A percentile compares a stretch with the other conserved stretches of the same genome.
Conservation (phyloP, 2,113 vertebrate species). For the Grallaria varia region DNA sequence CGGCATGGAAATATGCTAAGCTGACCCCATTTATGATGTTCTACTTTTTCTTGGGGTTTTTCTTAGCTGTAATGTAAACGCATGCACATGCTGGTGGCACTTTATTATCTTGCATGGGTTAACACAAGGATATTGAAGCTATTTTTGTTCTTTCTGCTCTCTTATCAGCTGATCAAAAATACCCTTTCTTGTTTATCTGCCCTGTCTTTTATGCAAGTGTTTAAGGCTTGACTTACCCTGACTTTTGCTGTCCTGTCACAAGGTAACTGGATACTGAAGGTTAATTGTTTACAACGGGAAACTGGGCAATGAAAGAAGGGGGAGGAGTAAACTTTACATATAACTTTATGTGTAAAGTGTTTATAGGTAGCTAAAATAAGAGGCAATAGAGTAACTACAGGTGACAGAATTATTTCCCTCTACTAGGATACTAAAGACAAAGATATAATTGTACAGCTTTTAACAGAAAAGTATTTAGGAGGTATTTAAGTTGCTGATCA, state of each 20-base stretch:
- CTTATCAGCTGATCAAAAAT: constrained; percentile 33
- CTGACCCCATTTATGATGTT: constrained; percentile 17
- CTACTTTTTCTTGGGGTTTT: neutral
- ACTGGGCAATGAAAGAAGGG: neutral
- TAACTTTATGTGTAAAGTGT: neutral
- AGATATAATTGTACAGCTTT: neutral
- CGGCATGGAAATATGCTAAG: neutral
- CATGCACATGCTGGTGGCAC: neutral
- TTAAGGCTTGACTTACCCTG: constrained; percentile 33
- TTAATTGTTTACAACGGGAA: constrained; percentile 37
- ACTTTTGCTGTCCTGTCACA: constrained; percentile 19
- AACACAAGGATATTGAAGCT: neutral
- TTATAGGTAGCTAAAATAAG: neutral
- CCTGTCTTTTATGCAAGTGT: constrained; percentile 15
- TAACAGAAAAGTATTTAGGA: neutral
- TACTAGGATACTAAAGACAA: neutral
- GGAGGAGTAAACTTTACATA: constrained; percentile 1
- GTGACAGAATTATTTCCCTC: neutral
- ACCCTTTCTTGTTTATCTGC: constrained; percentile 35
- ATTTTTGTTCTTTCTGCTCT: constrained; percentile 6
- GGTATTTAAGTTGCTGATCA: neutral
- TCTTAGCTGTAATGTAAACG: neutral
- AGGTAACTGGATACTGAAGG: constrained; percentile 42
- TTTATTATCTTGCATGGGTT: constrained; percentile 10
- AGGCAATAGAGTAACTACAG: neutral